phyloP scores from a whole-genome alignment of 2,888 invertebrate species.

The Neoascia interrupta region DNA sequence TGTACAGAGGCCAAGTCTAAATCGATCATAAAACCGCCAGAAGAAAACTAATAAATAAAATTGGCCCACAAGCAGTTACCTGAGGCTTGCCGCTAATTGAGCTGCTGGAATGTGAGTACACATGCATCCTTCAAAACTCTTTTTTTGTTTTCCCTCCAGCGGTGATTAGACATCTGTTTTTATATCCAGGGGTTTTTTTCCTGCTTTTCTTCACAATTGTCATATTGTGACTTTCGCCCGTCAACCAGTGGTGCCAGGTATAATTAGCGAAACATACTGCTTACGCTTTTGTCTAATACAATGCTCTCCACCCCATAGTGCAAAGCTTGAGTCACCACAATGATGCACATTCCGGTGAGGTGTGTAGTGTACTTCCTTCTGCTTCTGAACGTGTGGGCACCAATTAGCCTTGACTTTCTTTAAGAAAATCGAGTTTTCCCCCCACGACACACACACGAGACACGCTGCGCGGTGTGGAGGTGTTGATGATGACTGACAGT shows the following conservation, averaged over 20 bases:
- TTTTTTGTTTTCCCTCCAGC: conserved; percentile 6
- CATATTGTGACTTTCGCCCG: conserved; percentile 14
- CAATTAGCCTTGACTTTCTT: conserved; percentile 56
- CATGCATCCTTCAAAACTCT: conserved; percentile 11
- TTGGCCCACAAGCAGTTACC: conserved; percentile 33
- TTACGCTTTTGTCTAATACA: conserved; percentile 8
- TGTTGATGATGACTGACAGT: conserved; percentile 15
- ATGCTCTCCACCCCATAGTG: not conserved
- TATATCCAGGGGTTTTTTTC: conserved; percentile 1
- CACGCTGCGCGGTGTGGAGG: not conserved
- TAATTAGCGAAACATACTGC: conserved; percentile 24
- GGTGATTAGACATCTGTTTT: not conserved
- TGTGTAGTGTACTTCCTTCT: not conserved
- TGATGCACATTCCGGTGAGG: conserved; percentile 5
- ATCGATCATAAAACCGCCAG: not conserved
- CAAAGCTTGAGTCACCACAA: no score
- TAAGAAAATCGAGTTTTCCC: conserved; percentile 30
- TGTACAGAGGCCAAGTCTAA: no score
- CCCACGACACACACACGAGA: not conserved
- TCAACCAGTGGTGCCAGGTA: not conserved
- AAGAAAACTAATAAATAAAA: conserved; percentile 6
- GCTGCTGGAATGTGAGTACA: conserved; percentile 7
- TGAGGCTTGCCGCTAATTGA: conserved; percentile 31
- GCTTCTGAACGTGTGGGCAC: not conserved
- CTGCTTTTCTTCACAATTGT: conserved; percentile 1